phyloP scores from a whole-genome alignment of 2,797 vertebrate genomes.

The Podarcis siculus region DNA sequence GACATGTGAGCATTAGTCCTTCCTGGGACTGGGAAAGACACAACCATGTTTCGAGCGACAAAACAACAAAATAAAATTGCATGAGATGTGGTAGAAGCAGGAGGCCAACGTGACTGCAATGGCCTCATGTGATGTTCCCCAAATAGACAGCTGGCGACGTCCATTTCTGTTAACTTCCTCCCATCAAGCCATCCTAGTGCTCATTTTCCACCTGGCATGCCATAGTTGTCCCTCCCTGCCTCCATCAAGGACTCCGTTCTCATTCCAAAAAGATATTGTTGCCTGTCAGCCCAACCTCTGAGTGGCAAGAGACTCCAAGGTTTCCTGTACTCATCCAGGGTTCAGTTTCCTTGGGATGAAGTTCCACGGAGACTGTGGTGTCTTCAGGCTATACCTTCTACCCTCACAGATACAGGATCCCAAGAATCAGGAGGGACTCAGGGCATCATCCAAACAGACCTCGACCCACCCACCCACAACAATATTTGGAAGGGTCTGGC shows the following conservation, averaged over 20 bases:
- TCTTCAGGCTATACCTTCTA: too few species aligned
- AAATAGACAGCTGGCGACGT: not conserved
- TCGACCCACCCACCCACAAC: too few species aligned
- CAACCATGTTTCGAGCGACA: not conserved
- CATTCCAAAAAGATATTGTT: not conserved
- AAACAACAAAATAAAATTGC: not conserved
- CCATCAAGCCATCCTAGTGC: not conserved
- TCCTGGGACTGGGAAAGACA: not conserved
- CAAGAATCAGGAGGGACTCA: too few species aligned
- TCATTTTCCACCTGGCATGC: not conserved
- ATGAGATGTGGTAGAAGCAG: not conserved
- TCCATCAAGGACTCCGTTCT: not conserved
- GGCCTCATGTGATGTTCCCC: not conserved
- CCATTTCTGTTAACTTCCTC: not conserved
- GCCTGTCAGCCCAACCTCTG: too few species aligned
- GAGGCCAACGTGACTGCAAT: not conserved
- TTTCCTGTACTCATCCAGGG: too few species aligned
- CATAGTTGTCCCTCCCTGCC: not conserved
- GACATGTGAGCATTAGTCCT: not conserved
- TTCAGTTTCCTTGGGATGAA: too few species aligned
- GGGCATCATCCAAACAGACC: too few species aligned
- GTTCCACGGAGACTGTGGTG: too few species aligned
- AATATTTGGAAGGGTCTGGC: not conserved
- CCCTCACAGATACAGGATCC: too few species aligned
- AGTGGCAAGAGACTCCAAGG: too few species aligned